Evolutionary conservation across 2,797 vertebrate species (phyloP), one percentile per base, ranked within the genome.

Genomic region (Eidolon dupreanum): DNA sequence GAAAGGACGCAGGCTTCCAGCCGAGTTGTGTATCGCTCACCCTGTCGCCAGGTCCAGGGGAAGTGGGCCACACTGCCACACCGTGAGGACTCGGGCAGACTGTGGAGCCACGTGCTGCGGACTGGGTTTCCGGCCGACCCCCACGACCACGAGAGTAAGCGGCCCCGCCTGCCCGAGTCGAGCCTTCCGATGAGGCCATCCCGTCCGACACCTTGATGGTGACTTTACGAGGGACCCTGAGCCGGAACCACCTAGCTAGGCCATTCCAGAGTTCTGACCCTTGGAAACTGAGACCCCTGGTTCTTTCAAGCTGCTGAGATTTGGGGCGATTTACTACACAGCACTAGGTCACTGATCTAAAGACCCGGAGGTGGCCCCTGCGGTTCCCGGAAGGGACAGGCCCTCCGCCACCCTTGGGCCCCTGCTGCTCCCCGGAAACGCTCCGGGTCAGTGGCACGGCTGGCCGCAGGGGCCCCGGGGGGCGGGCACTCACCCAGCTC

Each of bases 401-500:
- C 24, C 22, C 36, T 33, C n/a, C 0, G 0, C 31, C 5, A 28
- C 22, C 31, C 33, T 5, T 38, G 3, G 6, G 22, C 43, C 61
- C 59, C 46, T 5, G 26, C 24, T 57, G 33, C n/a, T 4, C 38
- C 59, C 75, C 41, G 6, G 49, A 59, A 31, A 57, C 31, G 4
- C 8, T 55, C 26, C 10, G 20, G 49, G 74, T 17, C 3, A 5
- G 33, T 5, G 0, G 3, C 5, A 0, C 16, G 63, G 59, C n/a
- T 22, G 38, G 77, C 77, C 57, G 12, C 13, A 10, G 61, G 51
- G 6, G 20, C 53, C 49, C 15, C 17, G 5, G 0, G 1, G 16
- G 0, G 31, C 12, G 4, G 31, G 0, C n/a, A 97, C 99, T 99
- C 98, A 99, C 99, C 99, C 81, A 99, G 98, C 92, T 99, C 99